phyloP scores from a whole-genome alignment of 2,797 vertebrate species.

The Melopsittacus undulatus region DNA sequence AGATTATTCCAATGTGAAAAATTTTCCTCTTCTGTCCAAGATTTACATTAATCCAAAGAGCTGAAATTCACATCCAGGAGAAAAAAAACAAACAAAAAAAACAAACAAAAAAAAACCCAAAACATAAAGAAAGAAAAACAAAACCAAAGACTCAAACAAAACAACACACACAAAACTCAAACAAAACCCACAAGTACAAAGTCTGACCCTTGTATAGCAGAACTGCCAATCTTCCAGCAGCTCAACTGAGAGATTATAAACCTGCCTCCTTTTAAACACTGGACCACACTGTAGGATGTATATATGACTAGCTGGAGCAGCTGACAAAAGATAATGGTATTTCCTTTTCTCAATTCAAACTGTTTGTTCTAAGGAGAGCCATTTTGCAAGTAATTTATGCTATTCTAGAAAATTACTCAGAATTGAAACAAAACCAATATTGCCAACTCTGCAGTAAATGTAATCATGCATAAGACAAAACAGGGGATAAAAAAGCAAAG shows the following conservation, averaged over 20 bases:
- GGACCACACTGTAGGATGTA: background rate
- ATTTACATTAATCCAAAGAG: background rate
- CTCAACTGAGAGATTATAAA: background rate
- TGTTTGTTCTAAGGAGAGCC: background rate
- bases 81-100: background rate
- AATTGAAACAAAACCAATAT: background rate
- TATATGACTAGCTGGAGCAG: background rate
- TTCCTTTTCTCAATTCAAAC: background rate
- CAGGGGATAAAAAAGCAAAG: background rate
- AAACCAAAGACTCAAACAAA: background rate
- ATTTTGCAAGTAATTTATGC: background rate
- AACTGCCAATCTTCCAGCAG: background rate
- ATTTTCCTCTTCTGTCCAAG: background rate
- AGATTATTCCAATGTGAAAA: background rate
- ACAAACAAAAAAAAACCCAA: no score
- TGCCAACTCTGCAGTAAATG: background rate
- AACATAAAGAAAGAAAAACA: background rate
- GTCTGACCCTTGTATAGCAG: background rate
- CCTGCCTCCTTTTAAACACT: background rate
- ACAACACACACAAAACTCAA: background rate
- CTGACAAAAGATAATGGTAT: background rate
- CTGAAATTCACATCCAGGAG: background rate
- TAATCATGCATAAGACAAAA: background rate
- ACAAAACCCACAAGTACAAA: background rate
- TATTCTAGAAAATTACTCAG: background rate